Conservation (phyloP, 1,140 invertebrate species). For the Vanessa tameamea region DNA sequence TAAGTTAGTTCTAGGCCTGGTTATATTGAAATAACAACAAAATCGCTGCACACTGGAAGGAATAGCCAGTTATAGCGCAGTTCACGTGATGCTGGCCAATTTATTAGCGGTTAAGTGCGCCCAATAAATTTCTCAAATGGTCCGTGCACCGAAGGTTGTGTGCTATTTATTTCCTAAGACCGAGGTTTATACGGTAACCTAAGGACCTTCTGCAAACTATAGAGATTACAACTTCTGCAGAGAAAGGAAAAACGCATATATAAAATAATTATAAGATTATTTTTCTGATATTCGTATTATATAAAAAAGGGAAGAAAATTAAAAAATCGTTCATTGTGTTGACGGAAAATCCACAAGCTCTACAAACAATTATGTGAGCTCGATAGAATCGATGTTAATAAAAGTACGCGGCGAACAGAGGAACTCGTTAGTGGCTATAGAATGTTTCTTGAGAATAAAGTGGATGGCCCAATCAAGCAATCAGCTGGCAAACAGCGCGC, state of each 20-base stretch:
- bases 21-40: slow-evolving; percentile 34
- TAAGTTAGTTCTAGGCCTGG: no score
- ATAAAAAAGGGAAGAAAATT: slow-evolving; percentile 16
- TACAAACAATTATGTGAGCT: slow-evolving; percentile 30
- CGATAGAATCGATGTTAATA: slow-evolving; percentile 41
- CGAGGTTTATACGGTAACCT: slow-evolving; percentile 66
- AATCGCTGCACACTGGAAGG: slow-evolving; percentile 37
- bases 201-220: slow-evolving; percentile 52
- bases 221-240: slow-evolving; percentile 17
- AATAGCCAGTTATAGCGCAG: slow-evolving; percentile 52
- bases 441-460: slow-evolving; percentile 55
- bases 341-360: slow-evolving; percentile 28
- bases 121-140: slow-evolving; percentile 78
- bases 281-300: background rate
- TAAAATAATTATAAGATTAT: background rate
- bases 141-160: slow-evolving; percentile 66
- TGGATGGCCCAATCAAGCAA: slow-evolving; percentile 51
- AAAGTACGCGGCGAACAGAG: slow-evolving; percentile 35
- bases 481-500: slow-evolving; percentile 40
- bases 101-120: slow-evolving; percentile 78
- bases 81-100: slow-evolving; percentile 68
- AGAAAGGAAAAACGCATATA: slow-evolving; percentile 5
- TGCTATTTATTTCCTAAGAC: slow-evolving; percentile 72
- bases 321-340: slow-evolving; percentile 16
- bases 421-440: slow-evolving; percentile 49